These are phyloP conservation scores for Drosophila prostipennis DNA, from an alignment of 2,888 invertebrate species.

Conservation along the genomic window DNA sequence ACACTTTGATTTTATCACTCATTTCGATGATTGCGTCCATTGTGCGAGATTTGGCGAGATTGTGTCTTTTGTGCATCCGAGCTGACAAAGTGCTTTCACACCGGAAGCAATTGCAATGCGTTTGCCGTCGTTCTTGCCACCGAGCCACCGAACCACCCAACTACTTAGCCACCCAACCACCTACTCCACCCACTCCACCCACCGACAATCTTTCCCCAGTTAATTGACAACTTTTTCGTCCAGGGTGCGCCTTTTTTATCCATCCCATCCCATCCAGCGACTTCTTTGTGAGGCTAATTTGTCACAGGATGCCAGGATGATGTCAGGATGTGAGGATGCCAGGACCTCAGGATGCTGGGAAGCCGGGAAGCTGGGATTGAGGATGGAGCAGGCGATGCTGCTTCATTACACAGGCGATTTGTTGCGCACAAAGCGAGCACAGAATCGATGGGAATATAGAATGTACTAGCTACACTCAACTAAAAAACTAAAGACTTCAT, in stretches of 20 bases:
- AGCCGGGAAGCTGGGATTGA: background rate
- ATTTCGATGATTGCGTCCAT: conserved; percentile 12
- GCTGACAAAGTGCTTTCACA: conserved; percentile 78
- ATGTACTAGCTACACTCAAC: background rate
- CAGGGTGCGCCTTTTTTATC: conserved; percentile 50
- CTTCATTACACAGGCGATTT: conserved; percentile 74
- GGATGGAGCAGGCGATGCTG: conserved; percentile 24
- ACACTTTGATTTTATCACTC: conserved; percentile 8
- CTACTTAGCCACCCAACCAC: conserved; percentile 1
- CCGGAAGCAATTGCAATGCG: conserved; percentile 77
- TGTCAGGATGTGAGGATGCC: conserved; percentile 33
- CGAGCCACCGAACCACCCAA: background rate
- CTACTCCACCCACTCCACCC: background rate
- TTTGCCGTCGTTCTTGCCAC: conserved; percentile 50
- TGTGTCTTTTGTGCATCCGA: conserved; percentile 58
- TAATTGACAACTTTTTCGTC: conserved; percentile 62
- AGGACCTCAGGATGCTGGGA: background rate
- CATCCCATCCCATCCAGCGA: conserved; percentile 23
- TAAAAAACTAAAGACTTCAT: background rate
- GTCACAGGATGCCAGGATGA: conserved; percentile 62
- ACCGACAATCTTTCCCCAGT: conserved; percentile 31
- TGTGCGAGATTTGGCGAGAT: conserved; percentile 15
- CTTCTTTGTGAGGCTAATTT: conserved; percentile 67
- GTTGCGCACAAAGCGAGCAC: conserved; percentile 61
- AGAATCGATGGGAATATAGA: conserved; percentile 5